Evolutionary conservation across 2,888 invertebrate genomes (phyloP).

Genomic region (Coronaproctus castanopsis): DNA sequence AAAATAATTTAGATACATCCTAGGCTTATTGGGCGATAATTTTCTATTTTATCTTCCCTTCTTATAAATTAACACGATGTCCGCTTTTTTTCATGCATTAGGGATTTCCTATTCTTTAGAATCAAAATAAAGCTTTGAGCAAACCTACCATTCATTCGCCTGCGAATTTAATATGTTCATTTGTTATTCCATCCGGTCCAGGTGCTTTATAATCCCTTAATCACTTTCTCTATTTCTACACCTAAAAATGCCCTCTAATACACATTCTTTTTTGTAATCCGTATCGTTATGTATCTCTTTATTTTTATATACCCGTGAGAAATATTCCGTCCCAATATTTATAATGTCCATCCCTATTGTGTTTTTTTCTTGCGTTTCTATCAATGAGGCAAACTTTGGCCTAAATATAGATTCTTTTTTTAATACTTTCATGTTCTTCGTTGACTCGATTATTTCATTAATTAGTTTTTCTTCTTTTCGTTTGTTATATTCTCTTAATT

Average conservation of each 20-base stretch:
- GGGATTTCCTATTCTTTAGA: neutral
- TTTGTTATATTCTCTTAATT: neutral
- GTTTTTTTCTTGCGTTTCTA: neutral
- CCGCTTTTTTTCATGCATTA: neutral
- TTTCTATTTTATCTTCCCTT: no score
- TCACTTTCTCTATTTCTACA: neutral
- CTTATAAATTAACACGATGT: neutral
- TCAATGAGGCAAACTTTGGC: neutral
- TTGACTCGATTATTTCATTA: neutral
- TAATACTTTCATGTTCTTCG: neutral
- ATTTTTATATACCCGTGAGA: neutral
- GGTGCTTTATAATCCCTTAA: neutral
- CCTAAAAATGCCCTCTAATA: neutral
- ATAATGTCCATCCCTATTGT: neutral
- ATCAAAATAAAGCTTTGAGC: neutral
- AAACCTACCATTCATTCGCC: neutral
- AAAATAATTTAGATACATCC: no score
- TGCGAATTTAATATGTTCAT: neutral
- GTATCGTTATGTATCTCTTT: neutral
- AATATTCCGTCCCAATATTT: neutral
- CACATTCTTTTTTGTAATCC: neutral
- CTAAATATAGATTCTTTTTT: neutral
- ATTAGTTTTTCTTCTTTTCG: neutral
- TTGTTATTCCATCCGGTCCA: neutral
- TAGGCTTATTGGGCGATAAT: no score